Evolutionary conservation across 2,888 invertebrate genomes (phyloP).

Genomic region (Macrosiphum euphorbiae): DNA sequence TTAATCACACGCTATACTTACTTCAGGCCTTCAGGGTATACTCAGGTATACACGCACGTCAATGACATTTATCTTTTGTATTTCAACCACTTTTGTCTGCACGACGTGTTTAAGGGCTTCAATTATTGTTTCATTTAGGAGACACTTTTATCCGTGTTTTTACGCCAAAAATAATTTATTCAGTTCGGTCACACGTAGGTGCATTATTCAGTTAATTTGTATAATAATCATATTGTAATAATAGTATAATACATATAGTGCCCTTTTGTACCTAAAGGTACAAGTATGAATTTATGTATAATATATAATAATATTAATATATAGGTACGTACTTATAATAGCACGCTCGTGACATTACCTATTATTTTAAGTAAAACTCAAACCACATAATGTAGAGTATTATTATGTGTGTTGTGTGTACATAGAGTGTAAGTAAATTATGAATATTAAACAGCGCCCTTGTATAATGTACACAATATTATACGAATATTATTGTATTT

Average conservation of each 20-base stretch:
- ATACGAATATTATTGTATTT: neutral
- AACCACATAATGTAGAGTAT: neutral
- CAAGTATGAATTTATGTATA: neutral
- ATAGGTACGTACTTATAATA: neutral
- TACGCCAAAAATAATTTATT: neutral
- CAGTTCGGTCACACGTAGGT: neutral
- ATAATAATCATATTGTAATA: neutral
- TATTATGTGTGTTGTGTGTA: neutral
- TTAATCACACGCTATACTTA: neutral
- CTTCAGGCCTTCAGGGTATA: no score
- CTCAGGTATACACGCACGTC: neutral
- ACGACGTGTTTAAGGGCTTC: neutral
- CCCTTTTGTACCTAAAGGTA: neutral
- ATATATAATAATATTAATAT: neutral
- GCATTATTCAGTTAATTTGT: slow-evolving; percentile 6
- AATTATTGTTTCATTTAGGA: neutral
- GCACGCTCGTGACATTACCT: neutral
- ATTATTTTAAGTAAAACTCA: neutral
- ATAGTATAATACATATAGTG: neutral
- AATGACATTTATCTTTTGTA: neutral
- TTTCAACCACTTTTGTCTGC: neutral
- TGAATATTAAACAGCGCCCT: neutral
- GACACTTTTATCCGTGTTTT: neutral
- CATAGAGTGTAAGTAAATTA: neutral
- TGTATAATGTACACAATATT: neutral